These are phyloP conservation scores for Ceyx erithaca DNA, from an alignment of 2,797 vertebrate species.

Conservation along the genomic window DNA sequence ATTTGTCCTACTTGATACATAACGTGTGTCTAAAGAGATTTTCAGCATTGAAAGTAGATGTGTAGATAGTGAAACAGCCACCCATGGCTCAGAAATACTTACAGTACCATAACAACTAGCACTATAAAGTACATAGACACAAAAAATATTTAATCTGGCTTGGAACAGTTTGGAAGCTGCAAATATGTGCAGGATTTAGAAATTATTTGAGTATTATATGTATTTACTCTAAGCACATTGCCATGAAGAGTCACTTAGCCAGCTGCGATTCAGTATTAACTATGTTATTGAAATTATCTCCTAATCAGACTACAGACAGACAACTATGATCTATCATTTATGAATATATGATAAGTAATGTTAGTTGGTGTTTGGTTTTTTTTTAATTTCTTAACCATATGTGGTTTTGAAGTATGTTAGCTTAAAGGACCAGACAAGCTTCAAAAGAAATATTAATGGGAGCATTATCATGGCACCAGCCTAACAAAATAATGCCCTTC, in stretches of 20 bases:
- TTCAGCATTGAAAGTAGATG: not conserved
- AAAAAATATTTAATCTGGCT: not conserved
- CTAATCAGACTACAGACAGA: not conserved
- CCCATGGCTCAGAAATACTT: not conserved
- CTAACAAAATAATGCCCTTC: not conserved
- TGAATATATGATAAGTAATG: not conserved
- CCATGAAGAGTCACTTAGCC: not conserved
- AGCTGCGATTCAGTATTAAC: not conserved
- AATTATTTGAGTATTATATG: not conserved
- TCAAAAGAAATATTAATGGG: slow-evolving; percentile 21
- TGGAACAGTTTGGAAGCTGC: not conserved
- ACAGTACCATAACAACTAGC: not conserved
- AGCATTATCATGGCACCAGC: not conserved
- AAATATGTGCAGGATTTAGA: not conserved
- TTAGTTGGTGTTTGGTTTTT: not conserved
- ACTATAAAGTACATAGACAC: not conserved
- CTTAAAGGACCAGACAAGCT: not conserved
- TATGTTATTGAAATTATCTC: not conserved
- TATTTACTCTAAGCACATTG: not conserved
- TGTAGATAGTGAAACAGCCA: not conserved
- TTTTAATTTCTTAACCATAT: not conserved
- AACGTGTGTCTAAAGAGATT: not conserved
- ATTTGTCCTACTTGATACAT: not conserved
- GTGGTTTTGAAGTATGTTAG: not conserved
- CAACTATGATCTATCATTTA: slow-evolving; percentile 29